A percentile compares a stretch with the other conserved stretches of the same genome.
These are phyloP conservation scores for Patiria pectinifera DNA, from an alignment of 53 echinoderm and acorn worm genomes.

Conservation along the genomic window DNA sequence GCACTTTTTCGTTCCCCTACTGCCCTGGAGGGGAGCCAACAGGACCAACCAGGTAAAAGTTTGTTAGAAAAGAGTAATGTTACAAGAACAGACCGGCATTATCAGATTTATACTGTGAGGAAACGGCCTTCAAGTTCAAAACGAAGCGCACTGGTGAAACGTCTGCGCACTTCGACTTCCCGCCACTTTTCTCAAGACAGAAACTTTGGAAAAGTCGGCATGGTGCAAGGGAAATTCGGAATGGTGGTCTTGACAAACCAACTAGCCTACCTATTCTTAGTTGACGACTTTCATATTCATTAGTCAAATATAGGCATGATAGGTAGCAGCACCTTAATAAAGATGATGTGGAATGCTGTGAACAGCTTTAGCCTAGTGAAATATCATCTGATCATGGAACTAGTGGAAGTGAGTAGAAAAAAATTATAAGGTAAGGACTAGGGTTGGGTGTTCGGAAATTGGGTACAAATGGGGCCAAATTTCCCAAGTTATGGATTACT, in stretches of 20 bases:
- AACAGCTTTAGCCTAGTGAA: too few relatives aligned
- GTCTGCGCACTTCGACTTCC: background rate
- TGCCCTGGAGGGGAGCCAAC: slow-evolving; percentile 64
- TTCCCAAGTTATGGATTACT: too few relatives aligned
- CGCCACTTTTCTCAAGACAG: background rate
- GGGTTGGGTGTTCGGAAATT: too few relatives aligned
- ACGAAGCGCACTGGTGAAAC: background rate
- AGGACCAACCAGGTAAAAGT: slow-evolving; percentile 49
- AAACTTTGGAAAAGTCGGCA: background rate
- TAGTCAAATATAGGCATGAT: too few relatives aligned
- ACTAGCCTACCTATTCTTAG: too few relatives aligned
- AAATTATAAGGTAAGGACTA: too few relatives aligned
- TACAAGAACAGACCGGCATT: background rate
- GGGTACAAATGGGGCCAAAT: too few relatives aligned
- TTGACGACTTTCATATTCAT: too few relatives aligned
- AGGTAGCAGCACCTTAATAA: too few relatives aligned
- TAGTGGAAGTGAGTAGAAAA: too few relatives aligned
- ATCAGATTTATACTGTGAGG: background rate
- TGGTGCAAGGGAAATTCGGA: background rate
- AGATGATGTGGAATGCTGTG: too few relatives aligned
- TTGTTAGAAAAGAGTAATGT: background rate
- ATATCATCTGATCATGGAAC: too few relatives aligned
- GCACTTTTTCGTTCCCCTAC: slow-evolving; percentile 69
- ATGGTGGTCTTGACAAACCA: background rate
- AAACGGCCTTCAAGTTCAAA: background rate